A percentile compares a stretch with the other conserved stretches of the same genome.
phyloP scores from a whole-genome alignment of 2,888 invertebrate species.

The Sinohyriopsis cumingii region DNA sequence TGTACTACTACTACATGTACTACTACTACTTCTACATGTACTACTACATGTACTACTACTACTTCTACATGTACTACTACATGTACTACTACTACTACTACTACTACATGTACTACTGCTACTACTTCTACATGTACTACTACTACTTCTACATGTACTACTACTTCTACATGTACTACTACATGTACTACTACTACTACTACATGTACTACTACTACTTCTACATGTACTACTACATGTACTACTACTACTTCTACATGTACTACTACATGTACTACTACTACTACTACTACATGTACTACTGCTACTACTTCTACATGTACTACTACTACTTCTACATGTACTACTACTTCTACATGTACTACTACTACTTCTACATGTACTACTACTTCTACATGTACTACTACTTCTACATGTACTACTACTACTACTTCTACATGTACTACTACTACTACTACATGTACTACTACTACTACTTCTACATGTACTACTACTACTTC shows the following conservation, averaged over 20 bases:
- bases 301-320: constrained; percentile 11
- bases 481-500: constrained; percentile 11
- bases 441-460: constrained; percentile 5
- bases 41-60: constrained; percentile 14
- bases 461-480: constrained; percentile 12
- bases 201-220: constrained; percentile 4
- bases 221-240: constrained; percentile 5
- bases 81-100: constrained; percentile 4
- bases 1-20: constrained; percentile 4
- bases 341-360: background rate
- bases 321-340: constrained; percentile 6
- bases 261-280: background rate
- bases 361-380: constrained; percentile 1
- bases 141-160: constrained; percentile 6
- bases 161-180: constrained; percentile 5
- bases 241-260: constrained; percentile 1
- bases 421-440: constrained; percentile 11
- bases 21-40: constrained; percentile 8
- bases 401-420: constrained; percentile 9
- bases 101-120: constrained; percentile 9
- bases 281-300: constrained; percentile 7
- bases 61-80: constrained; percentile 1
- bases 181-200: constrained; percentile 7
- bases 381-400: constrained; percentile 5
- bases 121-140: background rate